Conservation (phyloP, 2,797 vertebrate genomes). For the Pangasius macronema region DNA sequence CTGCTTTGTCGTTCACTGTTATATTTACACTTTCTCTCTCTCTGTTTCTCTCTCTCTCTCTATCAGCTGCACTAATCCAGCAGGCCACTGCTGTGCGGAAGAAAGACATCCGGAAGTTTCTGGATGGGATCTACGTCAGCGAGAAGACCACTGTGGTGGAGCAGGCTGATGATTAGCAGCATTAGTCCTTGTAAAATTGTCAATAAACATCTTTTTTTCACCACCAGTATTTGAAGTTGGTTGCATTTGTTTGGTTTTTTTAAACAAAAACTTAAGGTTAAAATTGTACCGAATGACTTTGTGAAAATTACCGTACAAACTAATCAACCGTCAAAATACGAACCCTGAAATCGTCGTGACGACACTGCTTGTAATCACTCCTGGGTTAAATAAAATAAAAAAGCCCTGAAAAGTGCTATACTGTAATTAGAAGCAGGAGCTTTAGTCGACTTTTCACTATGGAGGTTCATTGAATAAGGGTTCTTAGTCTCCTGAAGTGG, state of each 20-base stretch:
- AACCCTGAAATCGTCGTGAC: too few relatives aligned
- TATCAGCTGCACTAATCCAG: conserved; percentile 66
- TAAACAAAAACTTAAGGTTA: too few relatives aligned
- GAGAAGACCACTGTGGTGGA: conserved; percentile 70
- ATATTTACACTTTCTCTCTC: neutral
- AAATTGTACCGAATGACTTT: too few relatives aligned
- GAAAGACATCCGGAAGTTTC: conserved; percentile 69
- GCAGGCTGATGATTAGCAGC: conserved; percentile 55
- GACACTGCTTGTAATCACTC: too few relatives aligned
- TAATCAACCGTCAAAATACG: too few relatives aligned
- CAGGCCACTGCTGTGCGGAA: conserved; percentile 66
- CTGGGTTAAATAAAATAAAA: too few relatives aligned
- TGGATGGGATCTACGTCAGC: conserved; percentile 73
- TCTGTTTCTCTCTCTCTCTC: neutral
- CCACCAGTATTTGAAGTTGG: conserved; percentile 14
- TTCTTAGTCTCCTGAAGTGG: too few relatives aligned
- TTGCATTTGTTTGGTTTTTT: neutral
- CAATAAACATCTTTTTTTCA: conserved; percentile 75
- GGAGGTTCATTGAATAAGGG: too few relatives aligned
- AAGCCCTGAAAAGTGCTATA: too few relatives aligned
- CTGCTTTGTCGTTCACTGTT: neutral
- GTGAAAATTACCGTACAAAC: too few relatives aligned
- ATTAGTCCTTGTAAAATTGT: conserved; percentile 58
- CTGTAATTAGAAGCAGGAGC: too few relatives aligned
- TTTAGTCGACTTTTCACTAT: too few relatives aligned